These are phyloP conservation scores for Lobophora halterata DNA, from an alignment of 2,888 invertebrate genomes.

Conservation along the genomic window DNA sequence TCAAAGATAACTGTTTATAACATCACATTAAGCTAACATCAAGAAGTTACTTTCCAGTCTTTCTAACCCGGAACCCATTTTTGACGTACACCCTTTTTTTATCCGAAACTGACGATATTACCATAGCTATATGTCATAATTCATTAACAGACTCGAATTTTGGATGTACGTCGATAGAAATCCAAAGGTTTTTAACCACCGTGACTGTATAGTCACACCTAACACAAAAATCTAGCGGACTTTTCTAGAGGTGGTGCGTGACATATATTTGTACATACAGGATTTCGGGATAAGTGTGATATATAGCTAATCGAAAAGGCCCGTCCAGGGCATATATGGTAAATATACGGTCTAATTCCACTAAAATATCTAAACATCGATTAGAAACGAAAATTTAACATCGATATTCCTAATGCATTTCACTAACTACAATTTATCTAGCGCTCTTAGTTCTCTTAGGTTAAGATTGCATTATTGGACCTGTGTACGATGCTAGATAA, in stretches of 20 bases:
- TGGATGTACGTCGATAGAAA: no score
- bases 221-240: conserved; percentile 57
- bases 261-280: conserved; percentile 70
- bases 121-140: no score
- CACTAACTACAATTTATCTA: conserved; percentile 61
- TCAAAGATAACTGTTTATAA: conserved; percentile 14
- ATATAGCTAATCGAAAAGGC: conserved; percentile 23
- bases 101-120: no score
- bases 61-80: no score
- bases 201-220: conserved; percentile 49
- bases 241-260: conserved; percentile 50
- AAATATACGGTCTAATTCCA: conserved; percentile 43
- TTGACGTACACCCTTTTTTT: no score
- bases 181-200: conserved; percentile 40
- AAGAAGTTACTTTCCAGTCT: conserved; percentile 45
- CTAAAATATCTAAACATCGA: conserved; percentile 61
- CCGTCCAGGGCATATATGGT: conserved; percentile 25
- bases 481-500: conserved; percentile 24
- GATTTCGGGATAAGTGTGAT: conserved; percentile 49
- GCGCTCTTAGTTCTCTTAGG: conserved; percentile 58
- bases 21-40: conserved; percentile 34
- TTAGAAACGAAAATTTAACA: conserved; percentile 57
- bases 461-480: conserved; percentile 36
- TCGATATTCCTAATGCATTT: conserved; percentile 51
- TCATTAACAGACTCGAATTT: no score